Evolutionary conservation across 2,113 vertebrate species (phyloP), one percentile per base, ranked within the genome.

Genomic region (Myocastor coypus): DNA sequence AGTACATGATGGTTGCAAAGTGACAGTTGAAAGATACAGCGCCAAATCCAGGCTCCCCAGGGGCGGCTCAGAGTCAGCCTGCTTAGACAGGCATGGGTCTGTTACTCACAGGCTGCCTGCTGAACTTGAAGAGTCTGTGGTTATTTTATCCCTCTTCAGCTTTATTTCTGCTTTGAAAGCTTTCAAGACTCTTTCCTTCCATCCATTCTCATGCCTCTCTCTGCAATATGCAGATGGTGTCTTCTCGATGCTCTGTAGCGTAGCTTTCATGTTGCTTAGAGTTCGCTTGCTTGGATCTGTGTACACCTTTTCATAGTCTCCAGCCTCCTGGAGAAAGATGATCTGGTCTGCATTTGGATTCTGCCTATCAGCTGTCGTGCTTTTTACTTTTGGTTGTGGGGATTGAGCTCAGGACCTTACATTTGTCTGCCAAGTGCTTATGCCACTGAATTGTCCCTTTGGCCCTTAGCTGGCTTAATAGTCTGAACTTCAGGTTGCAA

Each of bases 141-240:
- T 63, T 82, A 32, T 89, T 71, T n/a, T 34, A 22, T 80, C 7
- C 20, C 32, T 77, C 26, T 46, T 30, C 40, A 77, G 42, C 40
- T 46, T 80, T 14, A 9, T 75, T 73, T 93, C 42, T 57, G 20
- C 16, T 37, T 1, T 52, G 75, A 46, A 7, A 26, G 46, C 34
- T 78, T 92, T 69, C 4, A 22, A 26, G 87, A 71, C 7, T 0
- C 20, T 24, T 61, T n/a, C 34, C 20, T 68, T 3, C 3, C 4
- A 5, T 42, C 50, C 37, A 1, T 13, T 55, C 14, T 91, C 0
- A 0, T 14, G 3, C 5, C 10, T 80, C 7, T 37, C 5, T 32
- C 9, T 88, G 22, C 7, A 40, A 4, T 59, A 37, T 0, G 2
- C 30, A 61, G 28, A 84, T n/a, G 7, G 16, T 6, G 32, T 83